A percentile compares a stretch with the other conserved stretches of the same genome.
Conservation (phyloP, 2,113 vertebrate species). For the Carassius auratus region DNA sequence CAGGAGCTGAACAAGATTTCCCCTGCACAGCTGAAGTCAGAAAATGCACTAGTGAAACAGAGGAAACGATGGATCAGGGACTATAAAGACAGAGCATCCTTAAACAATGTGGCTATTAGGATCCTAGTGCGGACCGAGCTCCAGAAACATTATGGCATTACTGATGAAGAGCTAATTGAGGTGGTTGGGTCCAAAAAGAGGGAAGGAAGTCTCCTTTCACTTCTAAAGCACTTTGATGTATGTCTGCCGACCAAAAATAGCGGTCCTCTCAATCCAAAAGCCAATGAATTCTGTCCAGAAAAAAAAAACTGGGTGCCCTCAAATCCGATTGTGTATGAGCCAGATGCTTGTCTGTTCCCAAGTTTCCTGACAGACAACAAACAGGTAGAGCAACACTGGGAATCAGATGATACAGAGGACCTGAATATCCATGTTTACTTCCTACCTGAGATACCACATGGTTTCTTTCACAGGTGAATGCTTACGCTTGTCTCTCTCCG, state of each 20-base stretch:
- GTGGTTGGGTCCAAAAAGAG: constrained; percentile 63
- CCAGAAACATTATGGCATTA: background rate
- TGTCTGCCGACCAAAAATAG: constrained; percentile 66
- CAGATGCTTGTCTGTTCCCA: constrained; percentile 71
- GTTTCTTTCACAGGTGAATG: constrained; percentile 75
- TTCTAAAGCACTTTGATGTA: constrained; percentile 76
- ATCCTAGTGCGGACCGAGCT: constrained; percentile 72
- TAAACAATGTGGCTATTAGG: constrained; percentile 68
- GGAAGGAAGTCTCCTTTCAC: constrained; percentile 69
- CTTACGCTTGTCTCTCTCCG: background rate
- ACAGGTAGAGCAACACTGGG: constrained; percentile 69
- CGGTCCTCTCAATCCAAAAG: constrained; percentile 62
- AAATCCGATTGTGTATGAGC: background rate
- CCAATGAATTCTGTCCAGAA: constrained; percentile 67
- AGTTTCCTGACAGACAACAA: constrained; percentile 66
- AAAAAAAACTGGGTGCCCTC: constrained; percentile 53
- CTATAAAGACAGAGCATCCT: constrained; percentile 68
- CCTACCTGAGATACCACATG: constrained; percentile 71
- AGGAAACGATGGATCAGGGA: constrained; percentile 65
- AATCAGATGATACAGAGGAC: constrained; percentile 66
- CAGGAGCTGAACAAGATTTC: constrained; percentile 67
- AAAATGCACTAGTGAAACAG: constrained; percentile 60
- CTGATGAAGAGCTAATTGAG: constrained; percentile 61
- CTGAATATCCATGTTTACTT: constrained; percentile 71
- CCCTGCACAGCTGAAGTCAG: constrained; percentile 43